These are phyloP conservation scores for Blastobasis adustella DNA, from an alignment of 2,888 invertebrate species.

Conservation along the genomic window DNA sequence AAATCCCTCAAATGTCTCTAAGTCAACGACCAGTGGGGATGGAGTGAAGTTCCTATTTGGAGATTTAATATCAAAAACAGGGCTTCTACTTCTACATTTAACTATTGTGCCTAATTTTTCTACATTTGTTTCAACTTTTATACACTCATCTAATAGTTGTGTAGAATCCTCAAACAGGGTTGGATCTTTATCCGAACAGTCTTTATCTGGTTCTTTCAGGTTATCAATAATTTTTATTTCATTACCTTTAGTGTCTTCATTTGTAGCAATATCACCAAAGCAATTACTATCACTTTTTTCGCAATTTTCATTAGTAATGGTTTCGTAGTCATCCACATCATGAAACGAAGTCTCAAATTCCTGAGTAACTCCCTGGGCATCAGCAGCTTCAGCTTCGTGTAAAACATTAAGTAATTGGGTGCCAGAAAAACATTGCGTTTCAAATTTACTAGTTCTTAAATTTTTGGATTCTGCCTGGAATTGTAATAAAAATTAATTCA, in stretches of 20 bases:
- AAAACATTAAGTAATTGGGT: constrained; percentile 52
- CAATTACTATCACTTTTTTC: neutral
- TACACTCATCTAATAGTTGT: constrained; percentile 7
- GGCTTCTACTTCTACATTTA: constrained; percentile 30
- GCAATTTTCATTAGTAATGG: neutral
- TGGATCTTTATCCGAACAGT: neutral
- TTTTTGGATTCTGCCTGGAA: constrained; percentile 24
- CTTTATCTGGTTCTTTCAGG: neutral
- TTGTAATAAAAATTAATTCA: neutral
- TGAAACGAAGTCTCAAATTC: constrained; percentile 42
- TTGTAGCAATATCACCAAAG: neutral
- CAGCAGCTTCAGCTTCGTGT: constrained; percentile 43
- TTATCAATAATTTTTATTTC: neutral
- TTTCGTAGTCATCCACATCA: neutral
- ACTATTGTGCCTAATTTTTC: constrained; percentile 2
- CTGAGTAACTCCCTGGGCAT: constrained; percentile 36
- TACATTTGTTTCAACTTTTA: constrained; percentile 6
- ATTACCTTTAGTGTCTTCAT: neutral
- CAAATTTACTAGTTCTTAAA: constrained; percentile 31
- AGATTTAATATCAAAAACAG: constrained; percentile 30
- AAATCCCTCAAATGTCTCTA: constrained; percentile 54
- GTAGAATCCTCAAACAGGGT: constrained; percentile 5
- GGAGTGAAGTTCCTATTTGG: constrained; percentile 9
- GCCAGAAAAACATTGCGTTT: constrained; percentile 51
- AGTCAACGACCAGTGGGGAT: constrained; percentile 33